Conservation (phyloP, 1,140 invertebrate genomes). For the Zaprionus tsacasi region DNA sequence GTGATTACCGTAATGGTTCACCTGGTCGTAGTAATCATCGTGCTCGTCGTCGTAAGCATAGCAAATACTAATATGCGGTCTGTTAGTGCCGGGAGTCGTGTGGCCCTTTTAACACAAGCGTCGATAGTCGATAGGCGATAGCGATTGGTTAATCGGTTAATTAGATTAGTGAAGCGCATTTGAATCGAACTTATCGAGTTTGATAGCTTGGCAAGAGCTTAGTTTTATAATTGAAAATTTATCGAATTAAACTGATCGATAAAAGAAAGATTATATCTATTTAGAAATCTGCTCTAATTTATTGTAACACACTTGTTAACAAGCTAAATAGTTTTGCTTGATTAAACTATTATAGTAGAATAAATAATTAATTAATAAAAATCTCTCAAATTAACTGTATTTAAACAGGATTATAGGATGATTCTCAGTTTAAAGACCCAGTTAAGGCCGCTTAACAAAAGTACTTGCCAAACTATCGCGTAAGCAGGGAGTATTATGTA, state of each 20-base stretch:
- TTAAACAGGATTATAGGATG: not conserved
- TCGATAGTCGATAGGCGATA: conserved; percentile 51
- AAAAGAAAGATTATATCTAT: too few species aligned
- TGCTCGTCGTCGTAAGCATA: conserved; percentile 80
- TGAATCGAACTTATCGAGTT: not conserved
- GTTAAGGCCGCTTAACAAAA: not conserved
- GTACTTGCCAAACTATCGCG: not conserved
- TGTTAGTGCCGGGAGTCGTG: conserved; percentile 72
- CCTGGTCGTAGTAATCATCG: conserved; percentile 60
- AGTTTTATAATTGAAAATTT: too few species aligned
- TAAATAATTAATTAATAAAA: too few species aligned
- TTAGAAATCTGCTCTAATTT: not conserved
- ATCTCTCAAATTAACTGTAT: not conserved
- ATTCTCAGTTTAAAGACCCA: not conserved
- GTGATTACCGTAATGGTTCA: conserved; percentile 35
- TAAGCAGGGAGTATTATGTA: not conserved
- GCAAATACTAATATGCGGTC: conserved; percentile 79
- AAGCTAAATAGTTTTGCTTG: not conserved
- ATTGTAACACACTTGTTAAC: not conserved
- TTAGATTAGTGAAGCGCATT: conserved; percentile 27
- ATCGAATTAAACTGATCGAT: not conserved
- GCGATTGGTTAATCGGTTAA: conserved; percentile 62
- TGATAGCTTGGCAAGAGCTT: not conserved
- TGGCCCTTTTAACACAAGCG: conserved; percentile 64
- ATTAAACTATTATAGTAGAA: not conserved